phyloP scores from a whole-genome alignment of 2,888 invertebrate species.

The Leptothorax acervorum region DNA sequence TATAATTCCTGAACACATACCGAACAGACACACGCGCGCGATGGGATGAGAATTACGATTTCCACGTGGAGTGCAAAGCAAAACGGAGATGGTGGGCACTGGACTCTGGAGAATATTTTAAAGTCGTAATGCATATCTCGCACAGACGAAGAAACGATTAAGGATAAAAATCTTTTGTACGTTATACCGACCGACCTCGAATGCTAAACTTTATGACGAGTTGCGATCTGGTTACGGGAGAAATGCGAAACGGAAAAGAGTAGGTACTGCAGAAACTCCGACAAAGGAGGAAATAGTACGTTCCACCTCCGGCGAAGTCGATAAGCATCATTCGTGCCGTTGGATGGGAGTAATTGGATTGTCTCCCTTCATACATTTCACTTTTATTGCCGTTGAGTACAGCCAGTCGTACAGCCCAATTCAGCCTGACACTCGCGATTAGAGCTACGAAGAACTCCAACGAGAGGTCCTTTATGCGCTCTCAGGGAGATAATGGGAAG shows the following conservation, averaged over 20 bases:
- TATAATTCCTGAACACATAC: slow-evolving; percentile 45
- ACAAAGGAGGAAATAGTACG: slow-evolving; percentile 69
- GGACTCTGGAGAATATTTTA: slow-evolving; percentile 19
- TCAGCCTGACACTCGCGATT: slow-evolving; percentile 67
- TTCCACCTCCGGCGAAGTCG: slow-evolving; percentile 64
- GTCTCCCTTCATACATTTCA: slow-evolving; percentile 72
- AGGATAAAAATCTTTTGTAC: slow-evolving; percentile 56
- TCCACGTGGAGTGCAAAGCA: slow-evolving; percentile 1
- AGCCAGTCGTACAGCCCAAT: slow-evolving; percentile 50
- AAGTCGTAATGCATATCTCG: slow-evolving; percentile 54
- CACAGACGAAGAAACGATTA: slow-evolving; percentile 60
- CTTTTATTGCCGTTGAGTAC: slow-evolving; percentile 66
- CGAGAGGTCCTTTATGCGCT: slow-evolving; percentile 57
- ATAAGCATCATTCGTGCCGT: slow-evolving; percentile 71
- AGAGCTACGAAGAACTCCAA: slow-evolving; percentile 52
- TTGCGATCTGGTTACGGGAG: slow-evolving; percentile 7
- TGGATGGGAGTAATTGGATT: slow-evolving; percentile 73
- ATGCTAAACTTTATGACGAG: slow-evolving; percentile 61
- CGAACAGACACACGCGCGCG: not conserved
- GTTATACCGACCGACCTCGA: slow-evolving; percentile 53
- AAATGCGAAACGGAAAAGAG: not conserved
- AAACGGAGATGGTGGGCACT: not conserved
- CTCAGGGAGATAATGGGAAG: slow-evolving; percentile 21
- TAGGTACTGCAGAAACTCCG: slow-evolving; percentile 9
- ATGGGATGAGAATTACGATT: slow-evolving; percentile 18